Evolutionary conservation across 2,113 vertebrate genomes (phyloP), one percentile per base, ranked within the genome.

Genomic region (Sitta europaea): DNA sequence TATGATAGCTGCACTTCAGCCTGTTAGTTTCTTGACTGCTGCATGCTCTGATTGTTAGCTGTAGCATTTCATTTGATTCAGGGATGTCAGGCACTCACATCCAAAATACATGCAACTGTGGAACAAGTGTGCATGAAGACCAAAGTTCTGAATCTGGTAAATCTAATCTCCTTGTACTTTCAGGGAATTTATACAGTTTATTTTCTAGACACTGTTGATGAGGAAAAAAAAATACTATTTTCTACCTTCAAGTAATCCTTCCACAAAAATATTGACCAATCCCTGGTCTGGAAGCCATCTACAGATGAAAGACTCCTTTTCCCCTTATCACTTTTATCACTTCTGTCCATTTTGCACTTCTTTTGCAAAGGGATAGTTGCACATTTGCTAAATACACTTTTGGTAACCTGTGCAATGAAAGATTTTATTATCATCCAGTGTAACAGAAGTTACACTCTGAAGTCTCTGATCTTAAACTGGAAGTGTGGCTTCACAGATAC

Each of bases 71-170:
- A 42, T 48, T 67, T 54, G 51, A 63, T 21, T 70, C 7, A 51
- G 24, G 22, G 55, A 59, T 50, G 38, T 47, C 61, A 77, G 57
- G 14, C 29, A 63, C 15, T 24, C 63, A n/a, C 20, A 47, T 83
- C 66, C 47, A 76, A 86, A 94, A 65, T 14, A 11, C 7, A 29
- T 5, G 4, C 50, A 73, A 33, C 35, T 43, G 23, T 66, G 67
- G 35, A 80, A 76, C 1, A 5, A 79, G 20, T 11, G 16, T 0
- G 0, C 28, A 58, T 48, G 50, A 54, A 86, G 62, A 70, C 0
- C 55, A 10, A 84, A 80, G 43, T 58, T 80, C 43, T 90, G 43
- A 31, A 83, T 54, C 58, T 40, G 23, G 16, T 58, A 10, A 50
- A 79, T 51, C 36, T 51, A 82, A 31, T 28, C 40, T n/a, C 28